A percentile compares a stretch with the other conserved stretches of the same genome.
These are phyloP conservation scores for Tinea trinotella DNA, from an alignment of 2,888 invertebrate species.

Conservation along the genomic window DNA sequence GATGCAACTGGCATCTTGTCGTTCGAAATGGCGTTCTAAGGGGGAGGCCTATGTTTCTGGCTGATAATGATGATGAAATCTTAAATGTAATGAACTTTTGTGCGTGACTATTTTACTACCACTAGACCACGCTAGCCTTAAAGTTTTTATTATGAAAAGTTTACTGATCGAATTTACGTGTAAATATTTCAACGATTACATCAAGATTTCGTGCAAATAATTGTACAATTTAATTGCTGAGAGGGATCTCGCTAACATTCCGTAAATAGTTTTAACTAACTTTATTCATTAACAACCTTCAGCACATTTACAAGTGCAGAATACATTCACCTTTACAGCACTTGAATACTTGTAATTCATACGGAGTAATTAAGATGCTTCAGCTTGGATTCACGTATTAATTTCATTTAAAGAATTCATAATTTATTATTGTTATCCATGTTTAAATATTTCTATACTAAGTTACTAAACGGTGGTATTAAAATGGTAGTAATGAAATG, in stretches of 20 bases:
- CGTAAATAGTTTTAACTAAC: conserved; percentile 37
- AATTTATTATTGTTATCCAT: not conserved
- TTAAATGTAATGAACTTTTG: too few species aligned
- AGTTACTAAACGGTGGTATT: too few species aligned
- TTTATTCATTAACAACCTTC: conserved; percentile 9
- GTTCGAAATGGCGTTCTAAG: too few species aligned
- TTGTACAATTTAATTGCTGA: conserved; percentile 26
- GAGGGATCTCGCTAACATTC: conserved; percentile 51
- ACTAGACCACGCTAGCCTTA: too few species aligned
- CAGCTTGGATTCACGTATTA: too few species aligned
- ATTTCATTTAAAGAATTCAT: too few species aligned
- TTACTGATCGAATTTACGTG: conserved; percentile 4
- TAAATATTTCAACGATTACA: conserved; percentile 15
- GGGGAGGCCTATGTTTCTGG: too few species aligned
- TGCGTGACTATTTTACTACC: too few species aligned
- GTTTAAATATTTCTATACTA: not conserved
- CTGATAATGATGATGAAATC: not conserved
- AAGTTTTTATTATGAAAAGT: too few species aligned
- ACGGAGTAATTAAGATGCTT: not conserved
- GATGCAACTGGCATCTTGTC: too few species aligned
- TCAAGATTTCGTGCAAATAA: conserved; percentile 42
- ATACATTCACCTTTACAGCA: conserved; percentile 16
- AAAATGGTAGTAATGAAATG: too few species aligned
- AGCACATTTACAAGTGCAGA: not conserved
- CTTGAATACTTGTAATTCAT: not conserved